Evolutionary conservation across 2,797 vertebrate genomes (phyloP).

Genomic region (Apogon talboti): DNA sequence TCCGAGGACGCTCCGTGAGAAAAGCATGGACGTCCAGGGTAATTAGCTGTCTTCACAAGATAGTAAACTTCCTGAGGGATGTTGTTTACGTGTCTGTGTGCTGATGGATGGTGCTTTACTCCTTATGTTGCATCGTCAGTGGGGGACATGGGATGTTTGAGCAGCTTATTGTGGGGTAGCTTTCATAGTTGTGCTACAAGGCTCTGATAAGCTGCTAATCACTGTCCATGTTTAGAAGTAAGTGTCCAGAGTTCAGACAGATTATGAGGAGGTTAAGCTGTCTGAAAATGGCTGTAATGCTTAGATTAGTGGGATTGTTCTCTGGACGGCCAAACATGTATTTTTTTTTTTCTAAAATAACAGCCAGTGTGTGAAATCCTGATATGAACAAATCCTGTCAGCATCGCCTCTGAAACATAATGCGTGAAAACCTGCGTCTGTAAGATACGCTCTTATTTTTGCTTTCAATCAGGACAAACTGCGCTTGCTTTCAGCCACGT

Average conservation of each 20-base stretch:
- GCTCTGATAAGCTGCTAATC: constrained; percentile 60
- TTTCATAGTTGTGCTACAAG: constrained; percentile 52
- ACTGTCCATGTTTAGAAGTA: constrained; percentile 54
- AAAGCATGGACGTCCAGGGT: constrained; percentile 43
- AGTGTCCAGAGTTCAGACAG: constrained; percentile 62
- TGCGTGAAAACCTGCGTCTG: constrained; percentile 1
- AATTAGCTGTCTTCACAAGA: constrained; percentile 46
- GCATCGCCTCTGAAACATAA: constrained; percentile 2
- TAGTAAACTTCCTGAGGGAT: constrained; percentile 49
- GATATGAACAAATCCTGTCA: constrained; percentile 35
- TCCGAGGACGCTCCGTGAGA: constrained; percentile 37
- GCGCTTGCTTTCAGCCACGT: not conserved
- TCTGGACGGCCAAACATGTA: constrained; percentile 39
- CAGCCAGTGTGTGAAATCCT: constrained; percentile 17
- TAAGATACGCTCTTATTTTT: constrained; percentile 5
- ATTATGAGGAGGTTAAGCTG: constrained; percentile 67
- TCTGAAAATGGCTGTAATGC: constrained; percentile 60
- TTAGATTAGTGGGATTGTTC: constrained; percentile 59
- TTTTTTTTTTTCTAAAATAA: constrained; percentile 13
- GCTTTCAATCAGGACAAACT: not conserved
- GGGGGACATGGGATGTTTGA: constrained; percentile 32
- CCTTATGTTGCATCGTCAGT: constrained; percentile 23
- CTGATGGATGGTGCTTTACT: constrained; percentile 9
- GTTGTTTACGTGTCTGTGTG: constrained; percentile 3
- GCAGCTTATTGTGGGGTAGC: constrained; percentile 45